A percentile compares a stretch with the other conserved stretches of the same genome.
Evolutionary conservation across 2,888 invertebrate genomes (phyloP).

Genomic region (Pristionchus mayeri): DNA sequence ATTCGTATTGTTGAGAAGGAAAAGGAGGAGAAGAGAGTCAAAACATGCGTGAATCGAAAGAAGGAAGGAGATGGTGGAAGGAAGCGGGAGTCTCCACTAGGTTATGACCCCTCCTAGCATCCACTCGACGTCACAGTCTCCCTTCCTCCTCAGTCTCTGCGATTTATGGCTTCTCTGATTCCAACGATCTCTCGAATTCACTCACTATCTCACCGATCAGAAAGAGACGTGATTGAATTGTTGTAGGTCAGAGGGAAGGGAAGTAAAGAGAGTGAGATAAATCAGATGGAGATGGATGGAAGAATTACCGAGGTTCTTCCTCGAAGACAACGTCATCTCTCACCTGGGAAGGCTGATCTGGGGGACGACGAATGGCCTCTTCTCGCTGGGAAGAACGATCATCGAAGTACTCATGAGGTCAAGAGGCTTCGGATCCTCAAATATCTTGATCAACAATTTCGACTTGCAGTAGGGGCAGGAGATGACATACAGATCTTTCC

Average conservation of each 20-base stretch:
- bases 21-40: neutral
- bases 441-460: neutral
- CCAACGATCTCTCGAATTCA: neutral
- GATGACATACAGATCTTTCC: neutral
- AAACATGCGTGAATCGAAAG: neutral
- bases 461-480: neutral
- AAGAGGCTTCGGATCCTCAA: neutral
- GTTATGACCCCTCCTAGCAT: constrained; percentile 25
- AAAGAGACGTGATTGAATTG: neutral
- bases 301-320: neutral
- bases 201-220: neutral
- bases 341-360: neutral
- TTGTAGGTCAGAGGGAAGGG: constrained; percentile 26
- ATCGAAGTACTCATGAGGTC: constrained; percentile 30
- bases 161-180: constrained; percentile 30
- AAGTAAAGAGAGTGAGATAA: constrained; percentile 32
- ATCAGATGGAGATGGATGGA: neutral
- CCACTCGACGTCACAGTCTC: neutral
- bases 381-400: constrained; percentile 37
- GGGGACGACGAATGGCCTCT: constrained; percentile 13
- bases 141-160: neutral
- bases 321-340: too few species aligned
- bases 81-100: neutral
- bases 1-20: neutral
- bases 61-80: neutral